Evolutionary conservation across 2,797 vertebrate genomes (phyloP), one percentile per base, ranked within the genome.

Genomic region (Microctenopoma stevenorrisi): DNA sequence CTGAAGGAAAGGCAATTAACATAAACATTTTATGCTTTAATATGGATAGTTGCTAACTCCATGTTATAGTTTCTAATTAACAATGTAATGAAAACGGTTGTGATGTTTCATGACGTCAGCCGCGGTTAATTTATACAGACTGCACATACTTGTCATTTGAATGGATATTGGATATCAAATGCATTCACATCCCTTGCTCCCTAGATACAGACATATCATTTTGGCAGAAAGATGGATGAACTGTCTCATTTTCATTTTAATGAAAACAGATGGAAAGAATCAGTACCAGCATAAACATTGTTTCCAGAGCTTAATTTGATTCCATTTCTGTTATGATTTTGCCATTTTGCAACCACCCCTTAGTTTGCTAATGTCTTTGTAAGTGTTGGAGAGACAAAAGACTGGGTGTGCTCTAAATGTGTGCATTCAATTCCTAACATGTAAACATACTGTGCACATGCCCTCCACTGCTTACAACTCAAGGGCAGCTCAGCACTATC

Each of bases 201-300:
- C 76, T 15, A 6, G 69, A 78, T 42, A 57, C 49, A 50, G 43
- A 61, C 54, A 37, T 58, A 68, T 82, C 65, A 61, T 60, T 74
- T 65, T 78, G 64, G 68, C 82, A 83, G 81, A 82, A 69, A 82
- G 76, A 84, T 63, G 72, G 73, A 86, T 83, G 86, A 80, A 81
- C 75, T 62, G 78, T 83, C 86, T 85, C 81, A 85, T 81, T 85
- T 85, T 82, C 74, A 86, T 89, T 89, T 82, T 81, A 87, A 87
- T 90, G 86, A 81, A 88, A 89, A 86, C 78, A 85, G 81, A 90
- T 88, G 78, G 84, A 76, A 81, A 71, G 55, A 74, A 79, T 73
- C 78, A 69, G 69, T 15, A 57, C 30, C 47, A 42, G 66, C 73
- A 67, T 64, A 84, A 79, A 82, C 84, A 84, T 68, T 66, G 71